Conservation (phyloP, 2,113 vertebrate genomes). For the Scytalopus superciliaris region DNA sequence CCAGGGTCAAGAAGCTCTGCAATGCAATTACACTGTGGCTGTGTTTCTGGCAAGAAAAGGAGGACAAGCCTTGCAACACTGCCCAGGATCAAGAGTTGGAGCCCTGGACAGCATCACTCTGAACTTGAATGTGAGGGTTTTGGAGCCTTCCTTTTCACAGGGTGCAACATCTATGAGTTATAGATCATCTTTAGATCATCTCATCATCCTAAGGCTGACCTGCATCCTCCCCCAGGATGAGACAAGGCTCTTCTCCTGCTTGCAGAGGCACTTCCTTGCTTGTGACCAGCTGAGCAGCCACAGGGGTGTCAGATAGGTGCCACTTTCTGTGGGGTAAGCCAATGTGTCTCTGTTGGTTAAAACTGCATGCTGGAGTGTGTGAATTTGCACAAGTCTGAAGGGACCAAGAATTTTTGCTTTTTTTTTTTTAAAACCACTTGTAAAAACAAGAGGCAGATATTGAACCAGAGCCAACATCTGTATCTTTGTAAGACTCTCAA, state of each 20-base stretch:
- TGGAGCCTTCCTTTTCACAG: background rate
- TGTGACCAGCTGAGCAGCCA: background rate
- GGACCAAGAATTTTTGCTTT: conserved; percentile 1
- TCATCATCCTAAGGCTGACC: background rate
- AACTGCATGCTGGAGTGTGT: accelerated
- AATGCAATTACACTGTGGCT: background rate
- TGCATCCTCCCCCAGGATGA: background rate
- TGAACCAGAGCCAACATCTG: conserved; percentile 26
- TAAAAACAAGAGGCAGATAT: conserved; percentile 53
- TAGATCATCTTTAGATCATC: background rate
- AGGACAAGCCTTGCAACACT: background rate
- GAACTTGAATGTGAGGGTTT: background rate
- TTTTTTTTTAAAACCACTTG: conserved; percentile 32
- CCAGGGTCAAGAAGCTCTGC: background rate
- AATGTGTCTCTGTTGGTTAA: accelerated
- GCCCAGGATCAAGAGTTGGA: background rate
- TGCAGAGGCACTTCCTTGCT: background rate
- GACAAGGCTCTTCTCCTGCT: background rate
- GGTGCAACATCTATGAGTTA: background rate
- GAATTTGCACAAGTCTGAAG: background rate
- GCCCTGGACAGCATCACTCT: background rate
- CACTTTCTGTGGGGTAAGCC: background rate
- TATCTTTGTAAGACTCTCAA: conserved; percentile 34
- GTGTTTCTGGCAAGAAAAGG: background rate
- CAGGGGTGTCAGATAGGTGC: background rate